These are phyloP conservation scores for Vannuccia rotundouncinata DNA, from an alignment of 2,888 invertebrate species.

Conservation along the genomic window DNA sequence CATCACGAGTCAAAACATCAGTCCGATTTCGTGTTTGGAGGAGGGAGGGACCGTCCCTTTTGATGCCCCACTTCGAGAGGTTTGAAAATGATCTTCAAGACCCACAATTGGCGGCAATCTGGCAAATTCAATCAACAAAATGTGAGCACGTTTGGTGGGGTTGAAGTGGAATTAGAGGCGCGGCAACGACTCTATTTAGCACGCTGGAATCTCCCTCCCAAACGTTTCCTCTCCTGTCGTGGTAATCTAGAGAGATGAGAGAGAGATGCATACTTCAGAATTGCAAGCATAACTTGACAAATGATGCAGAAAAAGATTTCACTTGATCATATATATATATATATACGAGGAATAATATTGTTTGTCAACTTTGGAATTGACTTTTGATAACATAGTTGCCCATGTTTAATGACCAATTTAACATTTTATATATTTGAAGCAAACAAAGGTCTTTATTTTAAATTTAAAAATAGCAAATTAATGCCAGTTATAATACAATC, in stretches of 20 bases:
- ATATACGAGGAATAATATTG: not conserved
- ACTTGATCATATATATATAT: not conserved
- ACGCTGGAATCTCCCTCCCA: not conserved
- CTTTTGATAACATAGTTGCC: not conserved
- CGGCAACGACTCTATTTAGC: not conserved
- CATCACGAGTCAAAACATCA: not conserved
- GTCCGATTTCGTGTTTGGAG: no score
- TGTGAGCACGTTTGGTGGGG: not conserved
- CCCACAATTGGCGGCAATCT: not conserved
- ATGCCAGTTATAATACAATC: no score
- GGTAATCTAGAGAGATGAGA: not conserved
- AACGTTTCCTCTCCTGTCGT: not conserved
- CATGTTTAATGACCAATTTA: not conserved
- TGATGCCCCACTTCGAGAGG: not conserved
- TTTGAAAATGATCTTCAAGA: slow-evolving; percentile 9
- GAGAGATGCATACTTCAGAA: not conserved
- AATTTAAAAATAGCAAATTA: no score
- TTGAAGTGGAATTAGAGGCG: not conserved
- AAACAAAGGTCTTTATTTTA: no score
- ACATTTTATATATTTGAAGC: not conserved
- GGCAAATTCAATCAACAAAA: slow-evolving; percentile 10
- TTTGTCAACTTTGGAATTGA: not conserved
- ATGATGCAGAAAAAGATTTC: not conserved
- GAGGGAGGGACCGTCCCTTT: not conserved
- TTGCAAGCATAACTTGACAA: slow-evolving; percentile 22